Conservation (phyloP, 1,140 invertebrate genomes). For the Drosophila oshimai region DNA sequence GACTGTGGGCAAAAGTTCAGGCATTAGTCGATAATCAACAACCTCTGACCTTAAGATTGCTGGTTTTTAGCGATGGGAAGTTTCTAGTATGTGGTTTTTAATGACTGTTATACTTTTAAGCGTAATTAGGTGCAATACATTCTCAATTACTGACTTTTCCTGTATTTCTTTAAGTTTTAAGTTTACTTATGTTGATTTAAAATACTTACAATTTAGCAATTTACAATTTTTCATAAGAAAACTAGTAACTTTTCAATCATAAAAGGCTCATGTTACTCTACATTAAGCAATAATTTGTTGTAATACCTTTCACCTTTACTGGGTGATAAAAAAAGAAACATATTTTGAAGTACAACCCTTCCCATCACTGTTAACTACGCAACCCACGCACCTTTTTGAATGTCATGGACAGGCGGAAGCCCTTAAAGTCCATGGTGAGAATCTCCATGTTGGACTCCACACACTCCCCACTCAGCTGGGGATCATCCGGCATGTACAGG, state of each 20-base stretch:
- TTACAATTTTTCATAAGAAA: no score
- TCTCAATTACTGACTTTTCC: no score
- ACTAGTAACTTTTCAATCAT: no score
- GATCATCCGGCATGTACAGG: conserved; percentile 87
- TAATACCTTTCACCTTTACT: no score
- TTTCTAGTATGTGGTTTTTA: not conserved
- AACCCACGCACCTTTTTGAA: conserved; percentile 85
- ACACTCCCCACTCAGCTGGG: conserved; percentile 86
- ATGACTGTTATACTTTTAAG: not conserved
- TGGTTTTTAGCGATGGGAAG: not conserved
- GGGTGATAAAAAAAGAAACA: no score
- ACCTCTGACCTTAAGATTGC: conserved; percentile 32
- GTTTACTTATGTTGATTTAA: no score
- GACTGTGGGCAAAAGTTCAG: conserved; percentile 37
- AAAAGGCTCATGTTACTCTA: no score
- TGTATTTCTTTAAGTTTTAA: no score
- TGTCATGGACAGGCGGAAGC: conserved; percentile 87
- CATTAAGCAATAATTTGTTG: no score
- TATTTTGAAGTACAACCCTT: not conserved
- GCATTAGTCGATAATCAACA: not conserved
- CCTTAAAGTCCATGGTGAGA: conserved; percentile 88
- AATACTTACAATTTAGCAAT: no score
- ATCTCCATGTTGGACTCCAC: conserved; percentile 87
- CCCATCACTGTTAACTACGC: not conserved
- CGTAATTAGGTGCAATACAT: not conserved